Base-by-base conservation (phyloP, 1,140 invertebrate genomes). In the Cryptotermes secundus region DNA sequence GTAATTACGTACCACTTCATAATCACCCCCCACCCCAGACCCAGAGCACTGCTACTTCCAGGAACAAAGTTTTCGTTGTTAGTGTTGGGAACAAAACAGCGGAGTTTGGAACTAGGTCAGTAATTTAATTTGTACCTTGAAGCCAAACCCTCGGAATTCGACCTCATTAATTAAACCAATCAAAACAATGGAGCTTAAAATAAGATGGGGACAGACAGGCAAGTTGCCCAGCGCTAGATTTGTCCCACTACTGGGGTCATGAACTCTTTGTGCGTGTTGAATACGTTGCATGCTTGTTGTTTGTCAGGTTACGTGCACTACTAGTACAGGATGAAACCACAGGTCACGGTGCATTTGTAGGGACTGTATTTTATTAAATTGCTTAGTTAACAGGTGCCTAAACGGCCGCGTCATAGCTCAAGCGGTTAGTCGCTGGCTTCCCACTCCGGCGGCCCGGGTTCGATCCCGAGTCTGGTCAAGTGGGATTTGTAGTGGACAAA, bases 161-260 rank as follows among this genome's bases (percentile, higher is more conserved):
- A 10, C 26, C 10, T 72, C 59, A 31, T 72, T 72, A 72, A 72
- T 72, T 72, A 72, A 72, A 4, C 2, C 26, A 31, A 31, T 72
- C n/a, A 31, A 72, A 72, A 72, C 59, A 72, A 72, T 10, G n/a
- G 59, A n/a, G 59, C n/a, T 72, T n/a, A 31, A 72, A 72, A 72
- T 72, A 72, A 12, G n/a, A 10, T n/a, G 59, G 38, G 26, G n/a
- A 49, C 16, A 72, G n/a, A 31, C 59, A n/a, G 59, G 59, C 59
- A 72, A 31, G 26, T 72, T 72, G 59, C 59, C 59, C 45, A 49
- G 14, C 6, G 22, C 12, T 49, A 19, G 1, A 22, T 49, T 49
- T 19, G 19, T 2, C 14, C 4, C 59, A 10, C n/a, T 72, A 0
- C 26, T 3, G 45, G 59, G 59, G 1, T 72, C 59, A 72, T n/a